These are phyloP conservation scores for Bicyclus anynana DNA, from an alignment of 1,140 invertebrate genomes.

Conservation along the genomic window DNA sequence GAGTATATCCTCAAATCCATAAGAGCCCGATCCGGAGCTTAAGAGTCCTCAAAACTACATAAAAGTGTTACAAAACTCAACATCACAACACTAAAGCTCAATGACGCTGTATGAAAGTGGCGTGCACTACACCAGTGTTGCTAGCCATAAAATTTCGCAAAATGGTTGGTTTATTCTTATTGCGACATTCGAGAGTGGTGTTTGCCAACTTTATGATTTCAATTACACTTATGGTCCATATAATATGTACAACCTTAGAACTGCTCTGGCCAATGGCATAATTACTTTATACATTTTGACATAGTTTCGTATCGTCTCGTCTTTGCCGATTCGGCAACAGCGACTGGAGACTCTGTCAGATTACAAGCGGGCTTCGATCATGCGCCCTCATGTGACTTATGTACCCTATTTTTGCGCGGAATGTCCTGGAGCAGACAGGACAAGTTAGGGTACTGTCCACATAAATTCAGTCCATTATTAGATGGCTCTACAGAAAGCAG, in stretches of 20 bases:
- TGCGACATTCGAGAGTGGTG: slow-evolving; percentile 16
- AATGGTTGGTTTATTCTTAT: slow-evolving; percentile 27
- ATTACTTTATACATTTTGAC: not conserved
- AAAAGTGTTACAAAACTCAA: slow-evolving; percentile 31
- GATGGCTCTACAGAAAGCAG: no score
- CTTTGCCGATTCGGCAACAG: no score
- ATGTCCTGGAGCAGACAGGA: no score
- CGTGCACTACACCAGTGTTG: slow-evolving; percentile 38
- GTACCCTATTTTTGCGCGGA: no score
- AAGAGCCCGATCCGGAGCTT: no score
- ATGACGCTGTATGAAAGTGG: slow-evolving; percentile 51
- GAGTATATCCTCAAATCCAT: no score
- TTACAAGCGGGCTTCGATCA: no score
- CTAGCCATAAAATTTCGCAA: slow-evolving; percentile 45
- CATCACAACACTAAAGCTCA: slow-evolving; percentile 47
- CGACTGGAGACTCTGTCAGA: no score
- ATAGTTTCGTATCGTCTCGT: not conserved
- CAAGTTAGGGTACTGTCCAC: no score
- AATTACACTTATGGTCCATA: slow-evolving; percentile 13
- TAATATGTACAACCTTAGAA: slow-evolving; percentile 13
- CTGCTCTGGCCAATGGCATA: slow-evolving; percentile 3
- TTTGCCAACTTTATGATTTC: slow-evolving; percentile 21
- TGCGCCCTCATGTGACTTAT: no score
- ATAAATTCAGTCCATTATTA: no score
- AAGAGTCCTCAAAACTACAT: not conserved